A percentile compares a stretch with the other conserved stretches of the same genome.
These are phyloP conservation scores for Oreochromis mossambicus DNA, from an alignment of 2,797 vertebrate genomes.

Conservation along the genomic window DNA sequence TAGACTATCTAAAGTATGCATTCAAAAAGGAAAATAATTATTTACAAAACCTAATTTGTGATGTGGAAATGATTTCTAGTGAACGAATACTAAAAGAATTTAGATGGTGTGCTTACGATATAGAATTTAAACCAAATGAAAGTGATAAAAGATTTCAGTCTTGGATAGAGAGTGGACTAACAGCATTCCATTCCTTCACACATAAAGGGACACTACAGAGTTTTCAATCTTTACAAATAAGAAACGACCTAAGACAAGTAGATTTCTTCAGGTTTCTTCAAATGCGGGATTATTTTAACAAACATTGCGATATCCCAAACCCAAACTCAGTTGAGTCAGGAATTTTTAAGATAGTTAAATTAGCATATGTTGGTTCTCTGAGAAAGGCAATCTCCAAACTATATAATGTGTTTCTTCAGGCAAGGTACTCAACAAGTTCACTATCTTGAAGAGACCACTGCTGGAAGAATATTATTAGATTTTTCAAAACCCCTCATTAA, in stretches of 20 bases:
- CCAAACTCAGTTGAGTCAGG: not conserved
- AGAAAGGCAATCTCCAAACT: not conserved
- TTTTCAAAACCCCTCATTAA: too few species aligned
- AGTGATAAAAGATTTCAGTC: not conserved
- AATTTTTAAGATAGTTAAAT: not conserved
- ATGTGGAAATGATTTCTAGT: not conserved
- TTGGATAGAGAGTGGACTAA: not conserved
- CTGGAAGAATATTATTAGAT: not conserved
- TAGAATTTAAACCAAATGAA: not conserved
- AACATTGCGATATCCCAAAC: not conserved
- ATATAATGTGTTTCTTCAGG: not conserved
- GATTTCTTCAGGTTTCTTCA: not conserved
- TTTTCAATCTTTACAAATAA: not conserved
- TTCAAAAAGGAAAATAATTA: not conserved
- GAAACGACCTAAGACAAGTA: not conserved
- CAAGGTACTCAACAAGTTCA: not conserved
- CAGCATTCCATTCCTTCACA: not conserved
- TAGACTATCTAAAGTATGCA: not conserved
- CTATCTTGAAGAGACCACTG: not conserved
- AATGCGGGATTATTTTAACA: not conserved
- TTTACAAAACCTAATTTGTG: not conserved
- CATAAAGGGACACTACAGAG: not conserved
- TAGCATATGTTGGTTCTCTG: not conserved
- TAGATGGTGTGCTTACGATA: not conserved
- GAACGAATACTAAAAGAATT: not conserved